These are phyloP conservation scores for Pituophis catenifer DNA, from an alignment of 2,113 vertebrate genomes.

Conservation along the genomic window DNA sequence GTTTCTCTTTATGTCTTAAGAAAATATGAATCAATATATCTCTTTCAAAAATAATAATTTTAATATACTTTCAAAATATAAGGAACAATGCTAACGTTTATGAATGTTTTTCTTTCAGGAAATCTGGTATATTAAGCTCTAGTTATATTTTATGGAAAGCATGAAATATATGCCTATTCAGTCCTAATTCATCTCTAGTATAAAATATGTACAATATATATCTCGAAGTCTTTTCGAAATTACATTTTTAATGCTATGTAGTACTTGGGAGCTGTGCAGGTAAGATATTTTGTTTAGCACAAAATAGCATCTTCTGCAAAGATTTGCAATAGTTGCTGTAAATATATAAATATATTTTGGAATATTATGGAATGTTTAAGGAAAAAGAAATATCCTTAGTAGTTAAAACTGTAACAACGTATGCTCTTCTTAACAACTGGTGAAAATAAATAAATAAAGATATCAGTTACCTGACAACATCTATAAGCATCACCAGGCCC, in stretches of 20 bases:
- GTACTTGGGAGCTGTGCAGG: neutral
- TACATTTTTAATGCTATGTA: neutral
- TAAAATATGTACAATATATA: neutral
- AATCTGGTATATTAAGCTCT: neutral
- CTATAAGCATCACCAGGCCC: neutral
- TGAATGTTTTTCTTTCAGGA: neutral
- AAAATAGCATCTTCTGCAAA: neutral
- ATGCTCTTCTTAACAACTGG: neutral
- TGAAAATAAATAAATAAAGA: neutral
- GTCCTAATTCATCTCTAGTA: neutral
- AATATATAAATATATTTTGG: neutral
- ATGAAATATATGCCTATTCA: neutral
- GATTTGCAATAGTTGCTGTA: neutral
- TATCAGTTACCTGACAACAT: neutral
- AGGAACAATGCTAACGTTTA: neutral
- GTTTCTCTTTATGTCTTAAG: neutral
- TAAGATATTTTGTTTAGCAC: neutral
- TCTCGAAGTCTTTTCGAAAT: neutral
- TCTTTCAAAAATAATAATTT: neutral
- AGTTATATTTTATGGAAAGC: neutral
- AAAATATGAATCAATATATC: neutral
- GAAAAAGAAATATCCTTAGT: neutral
- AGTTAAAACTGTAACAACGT: neutral
- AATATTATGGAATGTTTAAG: neutral
- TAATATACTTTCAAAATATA: neutral